Evolutionary conservation across 2,113 vertebrate species (phyloP), one percentile per base, ranked within the genome.

Genomic region (Forbesichthys papilliferus): DNA sequence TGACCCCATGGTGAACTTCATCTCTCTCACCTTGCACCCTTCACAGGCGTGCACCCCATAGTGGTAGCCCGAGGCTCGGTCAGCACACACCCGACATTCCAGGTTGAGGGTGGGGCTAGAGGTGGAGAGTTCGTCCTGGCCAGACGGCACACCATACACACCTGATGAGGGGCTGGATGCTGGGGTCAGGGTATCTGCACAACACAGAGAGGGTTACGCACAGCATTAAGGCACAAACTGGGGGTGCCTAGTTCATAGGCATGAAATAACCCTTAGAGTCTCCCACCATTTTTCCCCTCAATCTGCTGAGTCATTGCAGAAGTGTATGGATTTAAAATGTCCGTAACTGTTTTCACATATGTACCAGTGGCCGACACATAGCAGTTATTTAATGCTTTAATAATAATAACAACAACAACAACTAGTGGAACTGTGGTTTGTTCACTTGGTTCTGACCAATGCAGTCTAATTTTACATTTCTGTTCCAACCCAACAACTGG

Each of bases 31-130:
- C 96, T 99, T 99, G 91, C 98, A 99, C 83, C 98, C 98, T 87
- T 99, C 98, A 69, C 98, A 99, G 6, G 98, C 98, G 11, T 99
- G 97, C 8, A 99, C 97, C 47, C 98, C 97, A 0, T 99, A 99
- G 87, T 99, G 98, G 87, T 96, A 99, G 68, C 98, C 97, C 0
- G 97, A 99, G 71, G 98, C 97, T 9, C 94, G 96, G 93, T 99
- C 98, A 47, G 95, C 94, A 68, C 98, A 99, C 84, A 99, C 95
- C 14, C 95, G 94, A 72, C 98, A 99, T 86, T 99, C 97, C 42
- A 99, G 94, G 87, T 87, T 95, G 78, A 99, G 88, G 0, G 92
- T 80, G 3, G 91, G 89, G 36, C 94, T 82, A 57, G 86, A 75
- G n/a, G 84, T 74, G 1, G 77, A 85, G 78, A 89, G 68, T 13